A percentile compares a stretch with the other conserved stretches of the same genome.
These are phyloP conservation scores for Chloropsis cyanopogon DNA, from an alignment of 2,113 vertebrate genomes.

Conservation along the genomic window DNA sequence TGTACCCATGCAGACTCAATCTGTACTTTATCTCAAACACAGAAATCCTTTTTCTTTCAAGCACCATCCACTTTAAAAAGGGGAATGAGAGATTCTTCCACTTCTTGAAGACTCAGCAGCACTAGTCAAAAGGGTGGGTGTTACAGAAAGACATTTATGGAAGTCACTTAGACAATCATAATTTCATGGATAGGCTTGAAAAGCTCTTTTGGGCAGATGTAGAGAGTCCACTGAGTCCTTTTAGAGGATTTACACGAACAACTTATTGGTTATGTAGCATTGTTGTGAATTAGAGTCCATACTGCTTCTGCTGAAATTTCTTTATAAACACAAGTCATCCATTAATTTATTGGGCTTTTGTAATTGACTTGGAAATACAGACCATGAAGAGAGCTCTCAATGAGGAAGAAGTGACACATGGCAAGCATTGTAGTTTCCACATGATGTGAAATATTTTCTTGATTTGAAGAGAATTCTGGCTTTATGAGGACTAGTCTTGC, in stretches of 20 bases:
- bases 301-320: not conserved
- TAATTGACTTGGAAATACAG: not conserved
- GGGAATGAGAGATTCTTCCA: conserved; percentile 7
- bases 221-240: conserved; percentile 49
- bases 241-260: conserved; percentile 60
- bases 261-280: conserved; percentile 26
- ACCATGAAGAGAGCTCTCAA: not conserved
- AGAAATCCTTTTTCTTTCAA: not conserved
- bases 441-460: not conserved
- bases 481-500: not conserved
- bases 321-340: not conserved
- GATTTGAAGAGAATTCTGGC: not conserved
- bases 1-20: not conserved
- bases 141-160: conserved; percentile 44
- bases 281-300: conserved; percentile 24
- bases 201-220: conserved; percentile 2
- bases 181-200: conserved; percentile 56
- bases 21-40: not conserved
- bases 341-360: conserved; percentile 14
- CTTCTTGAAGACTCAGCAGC: conserved; percentile 41
- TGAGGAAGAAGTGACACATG: not conserved
- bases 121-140: not conserved
- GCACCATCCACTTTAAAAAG: not conserved
- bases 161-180: conserved; percentile 11
- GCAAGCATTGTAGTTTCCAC: not conserved